phyloP scores from a whole-genome alignment of 2,888 invertebrate genomes.

The Trachelus iudaicus region DNA sequence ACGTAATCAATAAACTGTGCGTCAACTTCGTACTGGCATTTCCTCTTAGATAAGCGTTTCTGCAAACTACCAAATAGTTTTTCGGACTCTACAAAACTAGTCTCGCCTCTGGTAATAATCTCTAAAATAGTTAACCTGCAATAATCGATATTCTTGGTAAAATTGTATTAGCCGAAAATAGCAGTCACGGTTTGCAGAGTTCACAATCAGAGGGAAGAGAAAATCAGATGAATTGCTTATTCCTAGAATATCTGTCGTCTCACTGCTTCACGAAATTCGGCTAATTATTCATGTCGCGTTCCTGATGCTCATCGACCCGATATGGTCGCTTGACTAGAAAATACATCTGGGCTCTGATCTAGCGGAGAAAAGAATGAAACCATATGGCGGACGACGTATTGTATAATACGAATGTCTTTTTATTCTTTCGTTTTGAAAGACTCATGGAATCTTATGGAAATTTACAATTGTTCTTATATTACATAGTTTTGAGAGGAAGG shows the following conservation, averaged over 20 bases:
- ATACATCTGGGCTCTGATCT: neutral
- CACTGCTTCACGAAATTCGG: neutral
- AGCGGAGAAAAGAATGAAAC: neutral
- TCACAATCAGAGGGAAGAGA: neutral
- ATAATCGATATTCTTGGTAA: neutral
- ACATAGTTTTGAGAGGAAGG: neutral
- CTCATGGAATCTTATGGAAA: neutral
- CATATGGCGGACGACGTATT: neutral
- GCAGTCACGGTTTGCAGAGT: neutral
- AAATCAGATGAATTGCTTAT: neutral
- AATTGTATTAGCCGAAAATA: neutral
- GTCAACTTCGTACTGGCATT: neutral
- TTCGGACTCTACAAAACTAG: neutral
- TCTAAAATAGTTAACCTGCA: neutral
- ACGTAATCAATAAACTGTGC: constrained; percentile 15
- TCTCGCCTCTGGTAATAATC: neutral
- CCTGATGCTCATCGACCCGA: neutral
- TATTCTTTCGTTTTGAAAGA: neutral
- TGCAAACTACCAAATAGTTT: neutral
- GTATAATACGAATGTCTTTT: neutral
- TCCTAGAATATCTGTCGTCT: neutral
- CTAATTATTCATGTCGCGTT: neutral
- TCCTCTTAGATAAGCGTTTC: neutral
- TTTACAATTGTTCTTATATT: neutral
- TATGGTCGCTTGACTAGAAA: neutral